Conservation (phyloP, 2,888 invertebrate species). For the Liopterus haemorrhoidalis region DNA sequence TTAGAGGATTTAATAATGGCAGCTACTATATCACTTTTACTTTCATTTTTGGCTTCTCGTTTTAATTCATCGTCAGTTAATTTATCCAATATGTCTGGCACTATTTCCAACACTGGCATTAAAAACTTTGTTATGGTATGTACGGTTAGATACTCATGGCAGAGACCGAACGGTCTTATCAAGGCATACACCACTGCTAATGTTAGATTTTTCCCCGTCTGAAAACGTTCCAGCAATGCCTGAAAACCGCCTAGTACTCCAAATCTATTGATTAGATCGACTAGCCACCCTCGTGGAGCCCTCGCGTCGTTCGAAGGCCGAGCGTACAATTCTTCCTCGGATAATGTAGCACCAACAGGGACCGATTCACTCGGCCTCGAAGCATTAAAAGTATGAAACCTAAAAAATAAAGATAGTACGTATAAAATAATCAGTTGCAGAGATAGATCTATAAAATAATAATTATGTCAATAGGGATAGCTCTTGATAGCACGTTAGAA, state of each 20-base stretch:
- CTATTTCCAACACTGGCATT: constrained; percentile 85
- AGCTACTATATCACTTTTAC: constrained; percentile 92
- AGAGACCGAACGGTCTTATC: constrained; percentile 85
- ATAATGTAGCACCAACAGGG: constrained; percentile 53
- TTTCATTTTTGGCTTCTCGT: constrained; percentile 90
- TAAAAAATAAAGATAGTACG: constrained; percentile 41
- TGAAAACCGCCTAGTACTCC: constrained; percentile 87
- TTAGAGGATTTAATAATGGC: constrained; percentile 90
- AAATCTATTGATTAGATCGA: constrained; percentile 91
- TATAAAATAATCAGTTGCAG: no score
- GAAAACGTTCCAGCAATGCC: constrained; percentile 75
- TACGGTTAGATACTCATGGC: constrained; percentile 84
- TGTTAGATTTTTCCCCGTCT: constrained; percentile 64
- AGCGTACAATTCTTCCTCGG: constrained; percentile 69
- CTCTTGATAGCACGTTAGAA: no score
- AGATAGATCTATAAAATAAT: no score
- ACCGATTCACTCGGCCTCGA: constrained; percentile 68
- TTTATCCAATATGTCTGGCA: constrained; percentile 83
- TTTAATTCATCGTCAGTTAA: constrained; percentile 93
- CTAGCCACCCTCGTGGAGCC: constrained; percentile 89
- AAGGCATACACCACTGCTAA: constrained; percentile 75
- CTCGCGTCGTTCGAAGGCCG: constrained; percentile 73
- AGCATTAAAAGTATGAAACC: constrained; percentile 83
- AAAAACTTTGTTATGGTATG: constrained; percentile 88
- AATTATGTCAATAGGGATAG: no score